Base-by-base conservation (phyloP, 1,140 invertebrate genomes). In the Mycetomoellerius zeteki region DNA sequence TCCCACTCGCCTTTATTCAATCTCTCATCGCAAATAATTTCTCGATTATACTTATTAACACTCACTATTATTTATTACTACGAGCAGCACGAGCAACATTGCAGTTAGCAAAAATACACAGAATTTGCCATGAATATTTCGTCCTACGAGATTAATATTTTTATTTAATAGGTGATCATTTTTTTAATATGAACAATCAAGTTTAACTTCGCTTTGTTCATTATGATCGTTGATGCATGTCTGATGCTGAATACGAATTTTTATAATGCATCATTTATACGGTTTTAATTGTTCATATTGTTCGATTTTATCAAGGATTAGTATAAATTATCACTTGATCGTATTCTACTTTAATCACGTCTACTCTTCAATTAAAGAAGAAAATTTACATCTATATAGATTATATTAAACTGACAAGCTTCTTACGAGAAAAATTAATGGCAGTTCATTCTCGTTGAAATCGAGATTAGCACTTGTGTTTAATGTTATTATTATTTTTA, bases 51-150 rank as follows among this genome's bases (percentile, higher is more conserved):
- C 14, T 69, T 77, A 85, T 69, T 77, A 85, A 60, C 16, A 76
- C 21, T 27, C 50, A 50, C 7, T 78, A 77, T 77, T 69, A 76
- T 75, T 90, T 75, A 86, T 64, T 77, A 65, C 58, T 90, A 88
- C 64, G 76, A 82, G 43, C 80, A 85, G 85, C 62, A 89, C 52
- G 89, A 62, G 43, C 71, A 76, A 90, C 71, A 84, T 90, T 65
- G 78, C 81, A 88, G 73, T 86, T 77, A 88, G 90, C 73, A 90
- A 91, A 91, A 91, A 90, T 91, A 91, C 90, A 72, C 54, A 85
- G 75, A 69, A 90, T 87, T 76, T 62, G 27, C 37, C 43, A 54
- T n/a, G 3, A 78, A 43, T 60, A 65, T 27, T 64, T 69, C n/a
- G 4, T 43, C 7, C 7, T 52, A 19, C 21, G n/a, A 7, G 65